phyloP scores from a whole-genome alignment of 64 coral and sea anemone genomes.

The Montipora foliosa region DNA sequence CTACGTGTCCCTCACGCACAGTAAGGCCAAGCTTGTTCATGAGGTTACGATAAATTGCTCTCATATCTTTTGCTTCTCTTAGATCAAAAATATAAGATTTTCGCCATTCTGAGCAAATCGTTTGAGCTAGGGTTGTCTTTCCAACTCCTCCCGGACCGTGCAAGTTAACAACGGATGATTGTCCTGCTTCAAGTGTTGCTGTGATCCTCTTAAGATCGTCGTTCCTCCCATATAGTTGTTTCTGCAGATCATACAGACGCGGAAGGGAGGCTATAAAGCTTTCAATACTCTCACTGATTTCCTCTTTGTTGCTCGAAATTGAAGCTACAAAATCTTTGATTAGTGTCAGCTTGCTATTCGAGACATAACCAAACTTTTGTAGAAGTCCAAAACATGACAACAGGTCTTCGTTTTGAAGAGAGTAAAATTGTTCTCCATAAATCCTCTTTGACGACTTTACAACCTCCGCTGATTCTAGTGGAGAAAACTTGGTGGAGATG shows the following conservation, averaged over 20 bases:
- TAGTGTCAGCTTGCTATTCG: not conserved
- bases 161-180: not conserved
- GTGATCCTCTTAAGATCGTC: slow-evolving; percentile 4
- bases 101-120: slow-evolving; percentile 4
- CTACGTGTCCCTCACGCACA: not conserved
- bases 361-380: not conserved
- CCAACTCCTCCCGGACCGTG: slow-evolving; percentile 7
- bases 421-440: not conserved
- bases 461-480: slow-evolving; percentile 7
- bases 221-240: not conserved
- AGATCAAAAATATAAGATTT: slow-evolving; percentile 3
- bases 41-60: slow-evolving; percentile 4
- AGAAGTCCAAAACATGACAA: slow-evolving; percentile 3
- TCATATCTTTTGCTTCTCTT: slow-evolving; percentile 20
- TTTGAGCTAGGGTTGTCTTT: slow-evolving; percentile 20
- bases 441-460: not conserved
- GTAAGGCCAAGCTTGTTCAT: not conserved
- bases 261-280: not conserved
- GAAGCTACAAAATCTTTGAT: not conserved
- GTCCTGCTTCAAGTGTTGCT: not conserved
- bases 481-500: not conserved
- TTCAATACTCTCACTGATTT: not conserved
- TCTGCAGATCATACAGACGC: not conserved
- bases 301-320: not conserved
- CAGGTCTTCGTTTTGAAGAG: slow-evolving; percentile 12